A percentile compares a stretch with the other conserved stretches of the same genome.
phyloP scores from a whole-genome alignment of 2,797 vertebrate species.

The Leptoclinus maculatus region DNA sequence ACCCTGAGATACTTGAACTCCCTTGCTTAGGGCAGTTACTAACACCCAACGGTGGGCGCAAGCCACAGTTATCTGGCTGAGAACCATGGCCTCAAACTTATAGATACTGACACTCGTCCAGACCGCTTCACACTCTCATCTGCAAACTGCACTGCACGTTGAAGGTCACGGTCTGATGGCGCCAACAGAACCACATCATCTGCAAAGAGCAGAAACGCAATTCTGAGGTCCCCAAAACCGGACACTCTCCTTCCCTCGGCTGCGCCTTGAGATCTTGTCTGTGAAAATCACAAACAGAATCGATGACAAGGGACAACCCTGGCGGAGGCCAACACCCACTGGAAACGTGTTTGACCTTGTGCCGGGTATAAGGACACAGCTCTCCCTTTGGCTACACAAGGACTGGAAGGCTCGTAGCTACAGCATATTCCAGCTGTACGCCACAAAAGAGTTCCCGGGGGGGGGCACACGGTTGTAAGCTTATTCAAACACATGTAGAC shows the following conservation, averaged over 20 bases:
- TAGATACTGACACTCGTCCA: neutral
- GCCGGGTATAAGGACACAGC: neutral
- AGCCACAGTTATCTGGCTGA: too few species aligned
- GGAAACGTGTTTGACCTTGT: neutral
- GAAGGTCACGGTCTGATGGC: neutral
- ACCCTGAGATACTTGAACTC: neutral
- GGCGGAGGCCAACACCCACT: too few species aligned
- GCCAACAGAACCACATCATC: neutral
- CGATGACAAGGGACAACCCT: too few species aligned
- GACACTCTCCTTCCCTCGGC: neutral
- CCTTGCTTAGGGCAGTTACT: neutral
- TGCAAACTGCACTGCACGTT: too few species aligned
- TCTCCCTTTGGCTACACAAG: neutral
- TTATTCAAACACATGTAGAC: too few species aligned
- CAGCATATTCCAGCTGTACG: too few species aligned
- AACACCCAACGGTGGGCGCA: neutral
- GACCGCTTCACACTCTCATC: too few species aligned
- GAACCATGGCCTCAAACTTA: too few species aligned
- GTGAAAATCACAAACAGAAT: too few species aligned
- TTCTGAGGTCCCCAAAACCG: neutral
- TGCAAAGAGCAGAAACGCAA: neutral
- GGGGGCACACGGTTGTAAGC: too few species aligned
- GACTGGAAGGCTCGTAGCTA: neutral
- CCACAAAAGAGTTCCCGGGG: too few species aligned
- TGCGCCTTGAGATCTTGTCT: neutral